These are phyloP conservation scores for Astur gentilis DNA, from an alignment of 2,113 vertebrate genomes.

Conservation along the genomic window DNA sequence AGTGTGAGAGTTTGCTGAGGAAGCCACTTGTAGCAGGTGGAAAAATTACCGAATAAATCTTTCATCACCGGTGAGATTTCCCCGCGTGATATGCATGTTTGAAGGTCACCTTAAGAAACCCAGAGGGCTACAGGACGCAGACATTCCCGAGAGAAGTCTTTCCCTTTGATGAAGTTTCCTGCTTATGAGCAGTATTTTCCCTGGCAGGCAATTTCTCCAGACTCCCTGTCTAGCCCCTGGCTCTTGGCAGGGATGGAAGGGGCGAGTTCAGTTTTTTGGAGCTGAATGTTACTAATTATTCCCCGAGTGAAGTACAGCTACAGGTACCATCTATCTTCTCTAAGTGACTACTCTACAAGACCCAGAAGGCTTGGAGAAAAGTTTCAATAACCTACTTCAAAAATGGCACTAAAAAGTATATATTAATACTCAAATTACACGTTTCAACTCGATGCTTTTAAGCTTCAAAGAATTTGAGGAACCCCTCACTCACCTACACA, in stretches of 20 bases:
- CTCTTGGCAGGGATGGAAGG: neutral
- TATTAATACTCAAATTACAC: neutral
- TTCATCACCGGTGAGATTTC: neutral
- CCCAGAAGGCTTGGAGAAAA: neutral
- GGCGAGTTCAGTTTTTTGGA: neutral
- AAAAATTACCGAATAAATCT: neutral
- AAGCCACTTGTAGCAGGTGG: neutral
- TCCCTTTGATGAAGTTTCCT: neutral
- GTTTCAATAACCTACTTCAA: neutral
- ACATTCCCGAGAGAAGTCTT: neutral
- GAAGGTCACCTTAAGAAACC: neutral
- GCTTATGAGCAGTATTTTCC: neutral
- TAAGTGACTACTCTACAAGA: neutral
- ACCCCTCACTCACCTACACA: accelerated
- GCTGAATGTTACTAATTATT: constrained; percentile 28
- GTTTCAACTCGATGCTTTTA: neutral
- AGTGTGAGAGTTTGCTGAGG: neutral
- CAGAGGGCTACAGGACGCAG: neutral
- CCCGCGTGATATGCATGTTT: accelerated
- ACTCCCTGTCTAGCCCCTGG: neutral
- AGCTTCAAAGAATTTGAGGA: neutral
- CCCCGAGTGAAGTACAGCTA: neutral
- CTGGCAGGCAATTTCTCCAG: neutral
- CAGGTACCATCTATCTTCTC: neutral
- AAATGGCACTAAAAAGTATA: neutral